Conservation (phyloP, 2,888 invertebrate genomes). For the Dryobotodes eremita region DNA sequence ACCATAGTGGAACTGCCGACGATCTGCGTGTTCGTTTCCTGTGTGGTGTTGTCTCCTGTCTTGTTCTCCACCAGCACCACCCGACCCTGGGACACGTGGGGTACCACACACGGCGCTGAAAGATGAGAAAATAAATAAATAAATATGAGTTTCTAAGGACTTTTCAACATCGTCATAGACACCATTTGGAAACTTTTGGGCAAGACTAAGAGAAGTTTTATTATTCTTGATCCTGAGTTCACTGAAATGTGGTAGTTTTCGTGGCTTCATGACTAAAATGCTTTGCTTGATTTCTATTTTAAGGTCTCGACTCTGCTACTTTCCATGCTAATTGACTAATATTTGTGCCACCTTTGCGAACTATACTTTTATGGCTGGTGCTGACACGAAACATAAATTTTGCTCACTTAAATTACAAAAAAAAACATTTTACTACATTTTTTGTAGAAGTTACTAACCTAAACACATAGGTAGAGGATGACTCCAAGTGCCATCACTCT, state of each 20-base stretch:
- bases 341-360: neutral
- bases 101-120: slow-evolving; percentile 98
- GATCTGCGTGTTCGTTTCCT: slow-evolving; percentile 88
- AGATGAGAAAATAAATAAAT: slow-evolving; percentile 23
- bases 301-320: neutral
- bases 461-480: slow-evolving; percentile 97
- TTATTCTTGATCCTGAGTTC: neutral
- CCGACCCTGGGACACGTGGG: slow-evolving; percentile 95
- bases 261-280: neutral
- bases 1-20: slow-evolving; percentile 90
- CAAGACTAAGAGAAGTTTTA: neutral
- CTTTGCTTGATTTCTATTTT: neutral
- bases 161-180: neutral
- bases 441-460: slow-evolving; percentile 88
- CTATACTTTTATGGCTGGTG: neutral
- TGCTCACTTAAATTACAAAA: neutral
- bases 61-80: slow-evolving; percentile 92
- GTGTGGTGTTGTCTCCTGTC: slow-evolving; percentile 86
- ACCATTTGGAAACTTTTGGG: neutral
- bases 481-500: slow-evolving; percentile 98
- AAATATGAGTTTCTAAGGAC: neutral
- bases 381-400: neutral
- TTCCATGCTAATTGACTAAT: neutral
- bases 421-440: neutral
- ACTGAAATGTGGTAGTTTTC: neutral